These are phyloP conservation scores for Flabesymbios commensalis DNA, from an alignment of 2,888 invertebrate species.

Conservation along the genomic window DNA sequence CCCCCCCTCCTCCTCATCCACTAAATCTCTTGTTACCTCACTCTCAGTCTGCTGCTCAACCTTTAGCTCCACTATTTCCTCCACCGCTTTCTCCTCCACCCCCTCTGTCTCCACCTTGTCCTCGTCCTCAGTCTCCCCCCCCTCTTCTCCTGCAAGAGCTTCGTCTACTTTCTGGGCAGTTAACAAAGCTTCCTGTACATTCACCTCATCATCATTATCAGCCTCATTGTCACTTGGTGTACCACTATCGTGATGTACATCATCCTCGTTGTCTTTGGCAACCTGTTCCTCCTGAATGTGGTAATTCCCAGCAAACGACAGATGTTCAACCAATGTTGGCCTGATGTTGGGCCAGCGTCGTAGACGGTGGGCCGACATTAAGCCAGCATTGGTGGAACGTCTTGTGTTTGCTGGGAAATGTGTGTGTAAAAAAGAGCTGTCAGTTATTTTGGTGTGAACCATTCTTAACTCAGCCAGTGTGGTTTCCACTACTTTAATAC, in stretches of 20 bases:
- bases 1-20: neutral
- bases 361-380: too few species aligned
- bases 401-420: too few species aligned
- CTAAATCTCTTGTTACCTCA: neutral
- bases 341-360: too few species aligned
- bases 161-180: neutral
- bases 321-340: too few species aligned
- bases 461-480: too few species aligned
- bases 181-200: conserved; percentile 36
- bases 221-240: conserved; percentile 55
- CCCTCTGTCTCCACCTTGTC: neutral
- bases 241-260: conserved; percentile 31
- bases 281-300: conserved; percentile 9
- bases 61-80: neutral
- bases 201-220: conserved; percentile 47
- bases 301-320: too few species aligned
- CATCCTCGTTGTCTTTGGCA: conserved; percentile 32
- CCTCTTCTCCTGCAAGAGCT: neutral
- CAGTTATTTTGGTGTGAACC: too few species aligned
- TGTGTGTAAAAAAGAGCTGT: too few species aligned
- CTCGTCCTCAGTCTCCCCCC: neutral
- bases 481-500: too few species aligned
- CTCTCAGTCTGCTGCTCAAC: neutral
- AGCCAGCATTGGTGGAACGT: too few species aligned
- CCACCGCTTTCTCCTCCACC: neutral